Base-by-base conservation (phyloP, 2,113 vertebrate genomes). In the Pelecanoides urinatrix region DNA sequence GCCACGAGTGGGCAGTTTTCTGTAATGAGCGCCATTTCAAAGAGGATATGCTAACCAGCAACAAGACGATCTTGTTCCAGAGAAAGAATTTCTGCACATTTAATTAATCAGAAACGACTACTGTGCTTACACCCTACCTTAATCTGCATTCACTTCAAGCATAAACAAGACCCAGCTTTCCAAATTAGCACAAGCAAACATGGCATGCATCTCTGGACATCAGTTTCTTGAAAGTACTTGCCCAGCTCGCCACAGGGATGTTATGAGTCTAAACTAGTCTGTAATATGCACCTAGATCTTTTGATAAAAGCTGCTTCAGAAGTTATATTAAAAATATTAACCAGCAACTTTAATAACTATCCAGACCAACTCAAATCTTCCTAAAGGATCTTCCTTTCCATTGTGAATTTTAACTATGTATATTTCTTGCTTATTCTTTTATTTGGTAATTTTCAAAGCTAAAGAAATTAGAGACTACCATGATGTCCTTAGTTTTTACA, bases 191-290 rank as follows among this genome's bases (percentile, higher is more conserved):
- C 58, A 91, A 81, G 87, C 90, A 90, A 96, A 94, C 71, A 92
- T 5, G 38, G 96, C 81, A 96, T 79, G 71, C 85, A 93, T 80
- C 79, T 96, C 95, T 96, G 96, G 96, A 96, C 95, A 96, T 88
- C 95, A 74, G 59, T 67, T 93, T 96, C 96, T 97, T 95, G 96
- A 96, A 96, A 93, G 93, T 95, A 96, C 96, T 96, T 97, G 96
- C 96, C 96, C 88, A 86, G 53, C 86, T 96, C 75, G 27, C 96
- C 94, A 96, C 92, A 95, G 94, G 87, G 88, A 68, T 92, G 81
- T 83, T 90, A 92, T 93, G 55, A 91, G 96, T 95, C 86, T 94
- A 88, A 96, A 95, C 94, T 92, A 92, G 95, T 71, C 79, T 96
- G 85, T 92, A 97, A 96, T 93, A 93, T 10, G 55, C 88, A 71